These are phyloP conservation scores for Tychaedon coryphoeus DNA, from an alignment of 2,113 vertebrate genomes.

Conservation along the genomic window DNA sequence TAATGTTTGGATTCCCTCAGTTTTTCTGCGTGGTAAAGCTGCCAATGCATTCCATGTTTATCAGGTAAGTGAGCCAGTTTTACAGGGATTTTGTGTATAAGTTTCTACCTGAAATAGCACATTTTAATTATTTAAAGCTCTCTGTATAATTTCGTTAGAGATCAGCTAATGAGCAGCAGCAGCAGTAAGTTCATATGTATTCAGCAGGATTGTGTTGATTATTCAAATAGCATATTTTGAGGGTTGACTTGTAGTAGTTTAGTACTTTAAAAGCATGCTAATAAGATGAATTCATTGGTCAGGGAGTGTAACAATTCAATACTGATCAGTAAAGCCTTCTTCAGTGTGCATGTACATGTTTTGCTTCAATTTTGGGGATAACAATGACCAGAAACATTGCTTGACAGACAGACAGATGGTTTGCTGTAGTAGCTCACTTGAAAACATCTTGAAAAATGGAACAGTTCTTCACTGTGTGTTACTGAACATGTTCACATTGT, in stretches of 20 bases:
- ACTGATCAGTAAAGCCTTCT: not conserved
- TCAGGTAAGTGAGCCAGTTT: slow-evolving; percentile 78
- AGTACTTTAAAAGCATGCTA: not conserved
- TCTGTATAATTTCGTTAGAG: not conserved
- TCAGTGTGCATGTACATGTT: not conserved
- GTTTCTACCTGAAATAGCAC: not conserved
- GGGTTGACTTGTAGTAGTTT: not conserved
- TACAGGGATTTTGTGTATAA: not conserved
- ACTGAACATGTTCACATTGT: not conserved
- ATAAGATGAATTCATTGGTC: not conserved
- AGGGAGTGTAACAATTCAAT: not conserved
- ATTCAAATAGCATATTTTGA: not conserved
- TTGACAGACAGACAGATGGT: not conserved
- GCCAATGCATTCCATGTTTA: slow-evolving; percentile 98
- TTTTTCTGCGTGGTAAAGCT: slow-evolving; percentile 93
- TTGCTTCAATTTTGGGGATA: not conserved
- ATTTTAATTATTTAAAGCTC: not conserved
- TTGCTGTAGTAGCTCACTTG: not conserved
- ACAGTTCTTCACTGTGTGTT: not conserved
- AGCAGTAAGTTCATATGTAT: not conserved
- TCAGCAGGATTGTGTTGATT: not conserved
- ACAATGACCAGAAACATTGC: not conserved
- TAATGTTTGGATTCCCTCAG: slow-evolving; percentile 98
- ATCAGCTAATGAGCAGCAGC: not conserved
- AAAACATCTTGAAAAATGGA: not conserved